A percentile compares a stretch with the other conserved stretches of the same genome.
These are phyloP conservation scores for Cephalotes varians DNA, from an alignment of 2,888 invertebrate genomes.

Conservation along the genomic window DNA sequence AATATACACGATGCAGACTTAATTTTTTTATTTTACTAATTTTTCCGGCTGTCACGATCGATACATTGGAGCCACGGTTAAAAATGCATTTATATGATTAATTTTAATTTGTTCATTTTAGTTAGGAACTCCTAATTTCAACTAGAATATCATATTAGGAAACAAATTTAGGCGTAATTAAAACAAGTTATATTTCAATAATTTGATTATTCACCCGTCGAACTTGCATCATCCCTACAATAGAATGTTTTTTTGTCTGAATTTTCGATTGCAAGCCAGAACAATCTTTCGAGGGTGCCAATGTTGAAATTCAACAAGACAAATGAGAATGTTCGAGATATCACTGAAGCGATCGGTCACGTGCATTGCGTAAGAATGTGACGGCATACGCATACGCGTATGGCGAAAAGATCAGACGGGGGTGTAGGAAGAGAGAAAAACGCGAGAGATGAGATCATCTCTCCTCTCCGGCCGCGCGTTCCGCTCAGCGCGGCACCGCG, in stretches of 20 bases:
- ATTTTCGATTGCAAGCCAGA: neutral
- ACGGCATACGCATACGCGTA: conserved; percentile 58
- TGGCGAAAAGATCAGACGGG: conserved; percentile 79
- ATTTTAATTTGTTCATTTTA: neutral
- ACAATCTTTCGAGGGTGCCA: neutral
- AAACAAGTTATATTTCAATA: neutral
- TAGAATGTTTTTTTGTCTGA: neutral
- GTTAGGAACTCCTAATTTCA: neutral
- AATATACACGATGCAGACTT: neutral
- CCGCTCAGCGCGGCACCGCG: conserved; percentile 24
- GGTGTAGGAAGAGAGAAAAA: conserved; percentile 77
- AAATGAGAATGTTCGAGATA: neutral
- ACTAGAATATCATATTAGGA: neutral
- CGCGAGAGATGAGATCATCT: conserved; percentile 81
- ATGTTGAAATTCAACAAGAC: neutral
- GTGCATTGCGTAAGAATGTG: conserved; percentile 63
- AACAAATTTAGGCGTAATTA: neutral
- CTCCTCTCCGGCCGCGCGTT: conserved; percentile 51
- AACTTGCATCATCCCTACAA: neutral
- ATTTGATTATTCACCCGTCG: neutral
- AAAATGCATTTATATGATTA: neutral
- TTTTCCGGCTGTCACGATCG: neutral
- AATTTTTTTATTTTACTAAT: neutral
- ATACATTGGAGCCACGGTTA: neutral
- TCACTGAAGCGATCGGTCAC: neutral